Percentiles rank a stretch among this genome's conserved stretches.
These are phyloP conservation scores for Scatophagus argus DNA, from an alignment of 2,113 vertebrate species.

Conservation along the genomic window DNA sequence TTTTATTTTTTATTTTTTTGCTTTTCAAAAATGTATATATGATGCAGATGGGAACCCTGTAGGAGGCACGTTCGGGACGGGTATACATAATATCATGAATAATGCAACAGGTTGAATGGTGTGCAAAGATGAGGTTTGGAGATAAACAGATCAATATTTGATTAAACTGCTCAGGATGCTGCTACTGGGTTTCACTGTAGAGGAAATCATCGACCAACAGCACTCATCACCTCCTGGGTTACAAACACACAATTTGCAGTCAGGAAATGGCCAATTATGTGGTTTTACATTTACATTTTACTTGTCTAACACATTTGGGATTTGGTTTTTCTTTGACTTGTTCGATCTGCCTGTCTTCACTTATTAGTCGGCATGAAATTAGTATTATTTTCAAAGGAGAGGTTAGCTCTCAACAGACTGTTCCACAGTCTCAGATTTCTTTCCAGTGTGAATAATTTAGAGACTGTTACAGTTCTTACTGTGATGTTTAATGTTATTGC, in stretches of 20 bases:
- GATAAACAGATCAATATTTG: conserved; percentile 74
- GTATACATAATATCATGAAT: conserved; percentile 65
- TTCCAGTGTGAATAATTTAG: conserved; percentile 9
- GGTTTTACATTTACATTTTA: neutral
- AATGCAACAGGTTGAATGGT: conserved; percentile 55
- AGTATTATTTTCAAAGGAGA: conserved; percentile 20
- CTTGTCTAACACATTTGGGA: conserved; percentile 2
- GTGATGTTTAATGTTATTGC: conserved; percentile 25
- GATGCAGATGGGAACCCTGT: conserved; percentile 23
- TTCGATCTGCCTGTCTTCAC: conserved; percentile 11
- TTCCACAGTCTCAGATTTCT: conserved; percentile 9
- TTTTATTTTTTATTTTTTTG: neutral
- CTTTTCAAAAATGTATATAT: neutral
- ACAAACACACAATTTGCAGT: conserved; percentile 14
- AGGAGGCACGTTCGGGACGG: conserved; percentile 3
- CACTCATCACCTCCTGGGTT: neutral
- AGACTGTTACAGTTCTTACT: neutral
- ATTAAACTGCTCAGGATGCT: conserved; percentile 57
- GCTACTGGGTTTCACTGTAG: neutral
- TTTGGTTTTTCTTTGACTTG: neutral
- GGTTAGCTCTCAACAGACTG: conserved; percentile 20
- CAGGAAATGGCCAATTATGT: conserved; percentile 16
- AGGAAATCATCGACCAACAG: conserved; percentile 14
- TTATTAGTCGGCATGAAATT: conserved; percentile 31
- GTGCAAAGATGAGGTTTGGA: conserved; percentile 46